Evolutionary conservation across 2,797 vertebrate species (phyloP), one percentile per base, ranked within the genome.

Genomic region (Aselliscus stoliczkanus): DNA sequence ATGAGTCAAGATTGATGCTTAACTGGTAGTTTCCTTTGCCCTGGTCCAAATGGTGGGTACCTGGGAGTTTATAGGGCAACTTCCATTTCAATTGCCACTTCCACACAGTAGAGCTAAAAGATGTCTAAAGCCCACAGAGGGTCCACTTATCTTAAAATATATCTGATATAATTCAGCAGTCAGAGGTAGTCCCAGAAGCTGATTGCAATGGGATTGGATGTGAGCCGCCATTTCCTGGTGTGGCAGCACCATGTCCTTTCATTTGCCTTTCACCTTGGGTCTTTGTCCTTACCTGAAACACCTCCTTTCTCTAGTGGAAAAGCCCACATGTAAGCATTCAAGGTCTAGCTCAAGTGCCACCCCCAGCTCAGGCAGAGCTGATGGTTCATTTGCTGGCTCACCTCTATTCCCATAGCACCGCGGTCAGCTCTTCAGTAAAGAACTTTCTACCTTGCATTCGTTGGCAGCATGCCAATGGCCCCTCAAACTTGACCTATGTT

Each of bases 211-310:
- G 82, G 42, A 31, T 58, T 85, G 27, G 20, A 37, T n/a, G 13
- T 10, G 60, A 90, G 39, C 39, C 13, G 1, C 31, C 47, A 34
- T 80, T 72, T 76, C 65, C 20, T 39, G 27, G 23, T 14, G 15
- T 34, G 79, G 67, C 20, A 58, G 79, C 76, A 70, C 42, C 18
- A 21, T 90, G 31, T 37, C 20, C 34, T 96, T 86, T 44, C 12
- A 54, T 37, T 15, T 60, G 20, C 39, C n/a, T n/a, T n/a, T n/a
- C 21, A 4, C 1, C 42, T 75, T 54, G 69, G 54, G 44, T 82
- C 50, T 82, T 64, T 93, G 69, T 34, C 47, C 90, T 96, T 54
- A 5, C 81, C 44, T 77, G 60, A 15, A 95, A 70, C n/a, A 52
- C 54, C 52, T 75, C 81, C 37, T 72, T 85, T 52, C 44, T 44